Base-by-base conservation (phyloP, 2,113 vertebrate genomes). In the Carollia perspicillata region DNA sequence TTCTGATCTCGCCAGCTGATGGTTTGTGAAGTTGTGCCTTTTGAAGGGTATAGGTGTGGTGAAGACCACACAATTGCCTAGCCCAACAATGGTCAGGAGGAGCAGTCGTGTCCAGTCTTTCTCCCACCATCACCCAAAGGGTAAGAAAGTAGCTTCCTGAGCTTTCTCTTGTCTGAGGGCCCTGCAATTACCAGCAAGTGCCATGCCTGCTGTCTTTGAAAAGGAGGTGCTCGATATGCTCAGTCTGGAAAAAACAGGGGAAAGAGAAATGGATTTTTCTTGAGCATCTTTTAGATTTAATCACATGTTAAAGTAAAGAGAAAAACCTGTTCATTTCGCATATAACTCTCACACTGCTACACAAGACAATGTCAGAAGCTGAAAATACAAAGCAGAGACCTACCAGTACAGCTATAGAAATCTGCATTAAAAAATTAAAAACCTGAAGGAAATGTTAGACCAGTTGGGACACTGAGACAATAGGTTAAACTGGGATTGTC, bases 241-340 rank as follows among this genome's bases (percentile, higher is more conserved):
- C 26, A 85, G 37, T 33, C 68, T 79, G 30, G 37, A 49, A 28
- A 94, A 94, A 81, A 89, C 28, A 86, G 17, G 26, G 37, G 63
- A 83, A 35, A 60, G 8, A 79, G 49, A 88, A 23, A 66, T 47
- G n/a, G 10, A 30, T 69, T 71, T 23, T 69, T 94, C n/a, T 28
- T 95, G 44, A 63, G 66, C 3, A 14, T 83, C 66, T 86, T 85
- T 96, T 89, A 75, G 47, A 69, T 60, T 69, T 69, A 60, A 94
- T 90, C 26, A 79, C 37, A 22, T n/a, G 40, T 80, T 86, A 55
- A 35, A 94, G 40, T 84, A 28, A 88, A 81, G 55, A 60, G 75
- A 69, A 44, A 44, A 17, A 33, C 60, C 4, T 79, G 20, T 68
- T 90, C 35, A 75, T 63, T 93, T 37, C 18, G 7, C 11, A 84